Percentiles rank a stretch among this genome's conserved stretches.
These are phyloP conservation scores for Patella caerulea DNA, from an alignment of 2,888 invertebrate species.

Conservation along the genomic window DNA sequence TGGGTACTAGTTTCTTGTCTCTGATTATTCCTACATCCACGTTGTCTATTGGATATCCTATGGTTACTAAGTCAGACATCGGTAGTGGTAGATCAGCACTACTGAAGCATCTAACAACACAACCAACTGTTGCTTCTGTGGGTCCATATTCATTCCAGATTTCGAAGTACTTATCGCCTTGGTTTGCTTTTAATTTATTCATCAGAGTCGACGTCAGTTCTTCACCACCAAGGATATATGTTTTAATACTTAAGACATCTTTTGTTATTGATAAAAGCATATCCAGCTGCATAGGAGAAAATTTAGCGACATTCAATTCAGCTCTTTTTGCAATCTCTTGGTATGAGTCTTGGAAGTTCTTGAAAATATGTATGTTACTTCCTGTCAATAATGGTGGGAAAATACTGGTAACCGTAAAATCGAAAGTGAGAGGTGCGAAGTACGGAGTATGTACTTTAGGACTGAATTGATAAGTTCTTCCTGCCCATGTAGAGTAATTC, in stretches of 20 bases:
- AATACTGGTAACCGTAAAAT: not conserved
- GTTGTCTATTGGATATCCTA: constrained; percentile 4
- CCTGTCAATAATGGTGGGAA: not conserved
- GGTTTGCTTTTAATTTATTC: not conserved
- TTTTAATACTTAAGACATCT: not conserved
- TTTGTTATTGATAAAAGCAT: not conserved
- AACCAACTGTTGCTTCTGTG: constrained; percentile 7
- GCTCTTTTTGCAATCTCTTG: not conserved
- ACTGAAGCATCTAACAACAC: not conserved
- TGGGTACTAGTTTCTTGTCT: not conserved
- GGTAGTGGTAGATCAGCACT: not conserved
- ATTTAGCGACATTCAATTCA: not conserved
- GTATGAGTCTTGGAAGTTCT: not conserved
- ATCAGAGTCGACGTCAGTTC: not conserved
- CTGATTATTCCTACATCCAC: not conserved
- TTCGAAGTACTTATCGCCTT: not conserved
- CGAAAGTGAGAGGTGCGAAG: not conserved
- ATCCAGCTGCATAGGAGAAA: not conserved
- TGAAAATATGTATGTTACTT: not conserved
- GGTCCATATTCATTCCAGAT: not conserved
- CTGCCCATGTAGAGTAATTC: not conserved
- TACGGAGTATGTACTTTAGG: not conserved
- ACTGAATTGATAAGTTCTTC: not conserved
- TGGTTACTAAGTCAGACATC: not conserved
- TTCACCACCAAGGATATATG: constrained; percentile 1